These are phyloP conservation scores for Ceyx margarethae DNA, from an alignment of 2,113 vertebrate species.

Conservation along the genomic window DNA sequence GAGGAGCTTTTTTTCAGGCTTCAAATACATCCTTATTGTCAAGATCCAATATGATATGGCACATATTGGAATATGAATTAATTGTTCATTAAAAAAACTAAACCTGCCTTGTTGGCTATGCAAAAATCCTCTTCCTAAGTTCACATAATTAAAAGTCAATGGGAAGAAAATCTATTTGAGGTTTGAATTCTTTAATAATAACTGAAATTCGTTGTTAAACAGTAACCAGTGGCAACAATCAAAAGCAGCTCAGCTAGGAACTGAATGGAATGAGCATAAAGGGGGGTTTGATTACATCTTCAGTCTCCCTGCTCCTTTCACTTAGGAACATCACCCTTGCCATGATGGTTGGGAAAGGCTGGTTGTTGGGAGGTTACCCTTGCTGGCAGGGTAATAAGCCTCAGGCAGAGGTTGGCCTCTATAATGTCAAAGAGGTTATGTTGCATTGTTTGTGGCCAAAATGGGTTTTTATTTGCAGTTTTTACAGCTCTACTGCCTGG, in stretches of 20 bases:
- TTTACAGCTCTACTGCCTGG: background rate
- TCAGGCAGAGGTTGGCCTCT: background rate
- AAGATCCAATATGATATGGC: background rate
- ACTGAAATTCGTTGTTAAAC: background rate
- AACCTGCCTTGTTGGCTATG: background rate
- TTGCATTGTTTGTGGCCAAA: background rate
- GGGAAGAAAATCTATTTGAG: background rate
- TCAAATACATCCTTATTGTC: background rate
- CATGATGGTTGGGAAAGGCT: background rate
- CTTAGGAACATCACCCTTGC: background rate
- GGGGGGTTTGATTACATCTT: background rate
- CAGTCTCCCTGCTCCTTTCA: background rate
- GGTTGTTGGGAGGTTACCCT: background rate
- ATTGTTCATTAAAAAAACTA: accelerated
- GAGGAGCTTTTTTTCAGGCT: background rate
- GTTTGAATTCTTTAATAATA: background rate
- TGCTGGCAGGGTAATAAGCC: background rate
- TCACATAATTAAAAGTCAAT: background rate
- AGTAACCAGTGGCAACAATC: background rate
- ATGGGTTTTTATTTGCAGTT: background rate
- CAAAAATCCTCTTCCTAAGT: background rate
- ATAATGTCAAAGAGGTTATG: background rate
- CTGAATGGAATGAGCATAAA: background rate
- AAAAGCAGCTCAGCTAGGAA: background rate
- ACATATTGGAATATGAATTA: background rate